These are phyloP conservation scores for Pristionchus maxplancki DNA, from an alignment of 2,888 invertebrate genomes.

Conservation along the genomic window DNA sequence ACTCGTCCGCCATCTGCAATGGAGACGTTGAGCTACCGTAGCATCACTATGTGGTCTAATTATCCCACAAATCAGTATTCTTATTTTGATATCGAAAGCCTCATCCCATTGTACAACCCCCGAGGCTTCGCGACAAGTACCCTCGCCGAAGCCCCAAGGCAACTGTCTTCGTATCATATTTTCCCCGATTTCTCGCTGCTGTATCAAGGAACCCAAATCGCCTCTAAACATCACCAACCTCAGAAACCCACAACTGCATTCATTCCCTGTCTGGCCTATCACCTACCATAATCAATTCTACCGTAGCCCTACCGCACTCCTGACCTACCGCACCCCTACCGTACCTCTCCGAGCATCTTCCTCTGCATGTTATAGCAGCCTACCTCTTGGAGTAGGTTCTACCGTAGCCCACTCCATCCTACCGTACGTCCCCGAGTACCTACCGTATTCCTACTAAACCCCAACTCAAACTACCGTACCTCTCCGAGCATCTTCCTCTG, in stretches of 20 bases:
- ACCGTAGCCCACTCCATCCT: too few relatives aligned
- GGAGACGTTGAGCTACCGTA: neutral
- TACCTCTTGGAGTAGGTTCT: too few relatives aligned
- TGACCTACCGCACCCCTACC: neutral
- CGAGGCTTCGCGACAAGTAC: too few relatives aligned
- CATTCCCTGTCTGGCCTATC: too few relatives aligned
- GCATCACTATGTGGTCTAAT: neutral
- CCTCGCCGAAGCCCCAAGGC: too few relatives aligned
- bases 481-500: conserved; percentile 63
- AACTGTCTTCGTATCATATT: too few relatives aligned
- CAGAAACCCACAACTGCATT: too few relatives aligned
- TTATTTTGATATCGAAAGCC: neutral
- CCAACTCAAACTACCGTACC: conserved; percentile 47
- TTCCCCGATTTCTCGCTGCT: too few relatives aligned
- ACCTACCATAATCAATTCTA: too few relatives aligned
- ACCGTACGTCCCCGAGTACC: neutral
- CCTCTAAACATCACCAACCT: too few relatives aligned
- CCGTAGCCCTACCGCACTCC: neutral
- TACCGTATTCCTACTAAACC: neutral
- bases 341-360: neutral
- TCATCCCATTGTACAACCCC: neutral
- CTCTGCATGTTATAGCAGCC: too few relatives aligned
- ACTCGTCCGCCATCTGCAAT: conserved; percentile 70
- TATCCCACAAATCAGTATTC: neutral
- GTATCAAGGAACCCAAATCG: too few relatives aligned